Evolutionary conservation across 2,888 invertebrate species (phyloP), one percentile per base, ranked within the genome.

Genomic region (Cataglyphis rosenhaueri): DNA sequence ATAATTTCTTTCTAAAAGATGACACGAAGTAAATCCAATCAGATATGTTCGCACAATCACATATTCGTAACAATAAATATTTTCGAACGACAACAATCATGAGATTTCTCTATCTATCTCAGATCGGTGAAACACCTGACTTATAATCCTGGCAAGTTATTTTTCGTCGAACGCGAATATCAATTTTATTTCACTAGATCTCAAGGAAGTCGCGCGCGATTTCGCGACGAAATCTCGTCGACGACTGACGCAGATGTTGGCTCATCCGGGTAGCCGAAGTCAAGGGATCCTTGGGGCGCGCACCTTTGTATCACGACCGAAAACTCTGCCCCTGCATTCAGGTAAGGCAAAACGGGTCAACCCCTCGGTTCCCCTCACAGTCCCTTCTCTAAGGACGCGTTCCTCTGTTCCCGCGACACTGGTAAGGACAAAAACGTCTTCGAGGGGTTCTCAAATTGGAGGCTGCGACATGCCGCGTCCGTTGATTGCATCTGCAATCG

Each of bases 161-260:
- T 21, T 2, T 32, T 21, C 15, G 12, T 4, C 15, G 44, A 61
- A 52, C 38, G 52, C 35, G 4, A 32, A 48, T 21, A 25, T 29
- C 48, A 32, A 25, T 3, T 44, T 48, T 2, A 10, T 38, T 38
- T n/a, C 12, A 38, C 59, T 64, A 55, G 76, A 76, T 76, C 52
- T 25, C 52, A 61, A 41, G n/a, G 41, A 52, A 64, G 44, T 74
- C 71, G 76, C 86, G 88, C 84, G 83, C 88, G 87, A 89, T 89
- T 88, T 88, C 90, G 87, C 87, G 88, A 89, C 92, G 86, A 90
- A 92, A 93, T 93, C 93, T 91, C 90, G 88, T 86, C 86, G 88
- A 83, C 91, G 92, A 93, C 93, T 93, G 92, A 86, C 90, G 93
- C 93, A 93, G 93, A 92, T 93, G 93, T 91, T 90, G 41, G 91